Evolutionary conservation across 2,888 invertebrate genomes (phyloP).

Genomic region (Lysandra bellargus): DNA sequence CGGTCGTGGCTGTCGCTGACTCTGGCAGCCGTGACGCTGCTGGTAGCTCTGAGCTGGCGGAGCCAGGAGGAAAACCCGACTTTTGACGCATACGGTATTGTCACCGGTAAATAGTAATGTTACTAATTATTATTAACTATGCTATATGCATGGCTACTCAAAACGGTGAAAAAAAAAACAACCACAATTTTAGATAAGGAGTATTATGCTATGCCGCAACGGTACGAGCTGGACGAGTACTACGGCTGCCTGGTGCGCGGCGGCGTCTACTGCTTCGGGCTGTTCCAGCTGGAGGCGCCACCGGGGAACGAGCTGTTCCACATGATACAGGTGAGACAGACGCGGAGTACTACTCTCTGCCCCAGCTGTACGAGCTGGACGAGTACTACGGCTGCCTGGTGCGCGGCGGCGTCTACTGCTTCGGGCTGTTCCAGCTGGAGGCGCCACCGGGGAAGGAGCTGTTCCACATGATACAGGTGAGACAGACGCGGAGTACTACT

Average conservation of each 20-base stretch:
- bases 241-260: not conserved
- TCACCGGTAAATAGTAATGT: not conserved
- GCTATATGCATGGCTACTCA: no score
- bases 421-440: constrained; percentile 41
- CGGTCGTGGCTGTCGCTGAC: not conserved
- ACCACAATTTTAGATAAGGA: constrained; percentile 44
- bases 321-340: not conserved
- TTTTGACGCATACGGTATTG: not conserved
- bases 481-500: no score
- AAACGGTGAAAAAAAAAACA: no score
- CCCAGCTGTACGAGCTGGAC: constrained; percentile 48
- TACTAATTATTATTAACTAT: not conserved
- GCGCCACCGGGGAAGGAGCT: no score
- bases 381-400: constrained; percentile 50
- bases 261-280: constrained; percentile 51
- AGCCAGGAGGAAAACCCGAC: not conserved
- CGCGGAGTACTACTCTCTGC: no score
- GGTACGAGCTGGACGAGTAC: no score
- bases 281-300: constrained; percentile 46
- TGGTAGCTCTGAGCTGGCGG: not conserved
- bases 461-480: no score
- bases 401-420: constrained; percentile 48
- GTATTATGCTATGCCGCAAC: constrained; percentile 46
- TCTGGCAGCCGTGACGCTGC: not conserved
- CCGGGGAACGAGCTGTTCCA: constrained; percentile 38